Base-by-base conservation (phyloP, 2,888 invertebrate species). In the Chloroclysta siterata region DNA sequence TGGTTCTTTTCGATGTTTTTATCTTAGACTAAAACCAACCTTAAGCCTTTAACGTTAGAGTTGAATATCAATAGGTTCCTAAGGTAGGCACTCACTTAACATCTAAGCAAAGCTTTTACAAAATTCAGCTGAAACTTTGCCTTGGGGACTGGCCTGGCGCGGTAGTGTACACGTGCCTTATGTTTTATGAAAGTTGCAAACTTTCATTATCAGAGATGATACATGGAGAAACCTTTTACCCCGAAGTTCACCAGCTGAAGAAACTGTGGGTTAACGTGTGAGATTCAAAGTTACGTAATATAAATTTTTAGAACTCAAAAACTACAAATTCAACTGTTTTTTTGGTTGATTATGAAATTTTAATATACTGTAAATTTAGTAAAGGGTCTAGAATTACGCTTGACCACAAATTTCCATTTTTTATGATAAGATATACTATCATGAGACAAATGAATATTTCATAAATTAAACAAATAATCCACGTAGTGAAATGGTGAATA, bases 161-260 rank as follows among this genome's bases (percentile, higher is more conserved):
- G 15, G 63, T 28, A 53, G 39, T 48, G 47, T 53, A 47, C 53
- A 53, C 66, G 58, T 28, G 36, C 58, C 56, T 60, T 67, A 62
- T 68, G 66, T 68, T 64, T 63, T 66, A 68, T 68, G 68, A 66
- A 72, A 66, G 62, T 72, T 67, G 5, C 33, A n/a, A 68, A 67
- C 62, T 69, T 72, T 64, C 68, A 70, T 70, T 63, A 67, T 70
- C 62, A 57, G 15, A 28, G 59, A 39, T 68, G 69, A 69, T 69
- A 67, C 44, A 55, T 53, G 50, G 51, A 51, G 28, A 14, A 47
- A 55, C 48, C 36, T 58, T 63, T 44, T 52, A 42, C 14, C 10
- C 50, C 8, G 14, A 50, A 22, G 22, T 47, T 47, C 46, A 50
- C 56, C 56, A 56, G 48, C 17, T 14, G 2, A 22, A 22, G 22